Conservation (phyloP, 1,140 invertebrate genomes). For the Elymnias hypermnestra region DNA sequence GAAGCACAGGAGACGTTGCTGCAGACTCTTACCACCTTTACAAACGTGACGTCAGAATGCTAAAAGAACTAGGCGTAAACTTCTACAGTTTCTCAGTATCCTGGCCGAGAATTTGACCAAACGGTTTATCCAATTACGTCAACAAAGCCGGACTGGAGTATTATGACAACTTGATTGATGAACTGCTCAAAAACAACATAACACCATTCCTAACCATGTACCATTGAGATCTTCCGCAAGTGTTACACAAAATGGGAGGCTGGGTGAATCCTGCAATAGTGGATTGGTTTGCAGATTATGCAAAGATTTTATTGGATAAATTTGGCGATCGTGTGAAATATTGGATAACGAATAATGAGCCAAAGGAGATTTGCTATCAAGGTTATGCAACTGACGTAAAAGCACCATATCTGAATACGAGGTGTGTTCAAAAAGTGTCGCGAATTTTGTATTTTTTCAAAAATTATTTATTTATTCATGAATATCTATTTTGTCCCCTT, state of each 20-base stretch:
- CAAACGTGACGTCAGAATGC: conserved; percentile 14
- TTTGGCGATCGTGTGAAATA: conserved; percentile 79
- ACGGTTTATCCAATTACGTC: conserved; percentile 34
- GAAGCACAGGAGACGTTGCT: conserved; percentile 51
- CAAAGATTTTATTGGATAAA: conserved; percentile 47
- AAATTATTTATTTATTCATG: no score
- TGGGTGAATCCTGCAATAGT: conserved; percentile 79
- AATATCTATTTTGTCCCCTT: no score
- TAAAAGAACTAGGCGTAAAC: conserved; percentile 12
- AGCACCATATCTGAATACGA: conserved; percentile 68
- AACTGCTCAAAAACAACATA: conserved; percentile 72
- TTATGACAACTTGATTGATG: conserved; percentile 79
- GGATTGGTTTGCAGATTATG: conserved; percentile 79
- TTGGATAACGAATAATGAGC: conserved; percentile 85
- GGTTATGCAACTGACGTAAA: conserved; percentile 73
- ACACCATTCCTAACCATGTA: conserved; percentile 79
- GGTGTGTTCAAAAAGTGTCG: no score
- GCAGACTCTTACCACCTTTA: conserved; percentile 23
- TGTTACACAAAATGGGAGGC: conserved; percentile 78
- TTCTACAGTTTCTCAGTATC: conserved; percentile 15
- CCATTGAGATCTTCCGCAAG: conserved; percentile 81
- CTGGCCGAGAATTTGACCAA: conserved; percentile 13
- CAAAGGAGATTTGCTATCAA: conserved; percentile 75
- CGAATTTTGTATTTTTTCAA: no score
- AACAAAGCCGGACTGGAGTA: conserved; percentile 79